Evolutionary conservation across 2,113 vertebrate species (phyloP).

Genomic region (Phoenicopterus ruber): DNA sequence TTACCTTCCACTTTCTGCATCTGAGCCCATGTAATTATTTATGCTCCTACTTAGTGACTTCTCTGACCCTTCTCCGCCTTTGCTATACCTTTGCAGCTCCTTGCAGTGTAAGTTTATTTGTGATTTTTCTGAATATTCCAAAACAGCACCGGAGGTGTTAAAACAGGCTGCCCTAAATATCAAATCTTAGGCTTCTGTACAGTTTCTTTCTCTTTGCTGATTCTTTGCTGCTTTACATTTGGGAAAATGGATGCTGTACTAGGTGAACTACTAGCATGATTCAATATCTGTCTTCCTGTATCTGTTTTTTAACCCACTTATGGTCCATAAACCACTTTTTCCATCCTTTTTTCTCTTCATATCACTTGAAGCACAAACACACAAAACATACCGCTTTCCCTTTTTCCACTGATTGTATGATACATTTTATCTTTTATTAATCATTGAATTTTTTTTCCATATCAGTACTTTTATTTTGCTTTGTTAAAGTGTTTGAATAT

Average conservation of each 20-base stretch:
- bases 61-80: background rate
- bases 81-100: background rate
- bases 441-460: background rate
- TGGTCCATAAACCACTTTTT: background rate
- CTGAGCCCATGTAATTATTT: background rate
- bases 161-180: background rate
- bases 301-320: background rate
- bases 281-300: background rate
- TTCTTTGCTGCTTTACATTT: background rate
- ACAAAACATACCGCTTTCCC: background rate
- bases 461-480: background rate
- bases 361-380: background rate
- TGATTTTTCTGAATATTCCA: background rate
- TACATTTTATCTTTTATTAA: background rate
- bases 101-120: background rate
- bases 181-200: background rate
- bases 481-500: background rate
- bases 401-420: background rate
- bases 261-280: background rate
- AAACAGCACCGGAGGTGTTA: background rate
- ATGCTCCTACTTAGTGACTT: background rate
- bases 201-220: background rate
- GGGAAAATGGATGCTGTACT: background rate
- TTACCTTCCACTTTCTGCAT: background rate
- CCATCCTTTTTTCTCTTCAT: background rate